Evolutionary conservation across 2,888 invertebrate genomes (phyloP).

Genomic region (Sesamia inferens): DNA sequence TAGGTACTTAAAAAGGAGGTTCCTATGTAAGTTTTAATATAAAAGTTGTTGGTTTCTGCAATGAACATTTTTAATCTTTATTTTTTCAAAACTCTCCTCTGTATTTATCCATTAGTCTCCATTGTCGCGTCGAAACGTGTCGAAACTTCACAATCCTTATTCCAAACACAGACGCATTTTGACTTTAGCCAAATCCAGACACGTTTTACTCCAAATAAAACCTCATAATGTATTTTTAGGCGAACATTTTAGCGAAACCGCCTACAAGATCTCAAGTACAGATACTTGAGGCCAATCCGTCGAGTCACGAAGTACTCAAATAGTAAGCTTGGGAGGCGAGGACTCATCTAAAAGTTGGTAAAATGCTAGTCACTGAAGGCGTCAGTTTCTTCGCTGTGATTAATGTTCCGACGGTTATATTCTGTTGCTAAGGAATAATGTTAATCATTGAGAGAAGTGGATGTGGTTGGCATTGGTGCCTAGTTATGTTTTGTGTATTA

Average conservation of each 20-base stretch:
- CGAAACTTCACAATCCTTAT: slow-evolving; percentile 12
- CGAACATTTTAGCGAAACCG: slow-evolving; percentile 40
- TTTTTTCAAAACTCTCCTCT: neutral
- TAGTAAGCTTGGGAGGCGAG: slow-evolving; percentile 46
- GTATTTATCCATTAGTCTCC: neutral
- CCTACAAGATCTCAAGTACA: slow-evolving; percentile 59
- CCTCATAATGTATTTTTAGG: slow-evolving; percentile 49
- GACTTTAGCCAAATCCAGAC: slow-evolving; percentile 3
- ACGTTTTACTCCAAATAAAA: slow-evolving; percentile 12
- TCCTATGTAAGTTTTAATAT: no score
- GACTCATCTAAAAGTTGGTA: slow-evolving; percentile 64
- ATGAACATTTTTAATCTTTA: no score
- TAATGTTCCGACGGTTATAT: slow-evolving; percentile 60
- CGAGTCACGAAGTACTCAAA: slow-evolving; percentile 63
- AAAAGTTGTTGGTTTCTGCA: no score
- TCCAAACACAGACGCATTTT: neutral
- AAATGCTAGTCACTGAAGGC: slow-evolving; percentile 60
- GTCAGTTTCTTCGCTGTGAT: slow-evolving; percentile 63
- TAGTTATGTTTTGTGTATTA: slow-evolving; percentile 1
- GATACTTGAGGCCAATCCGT: slow-evolving; percentile 48
- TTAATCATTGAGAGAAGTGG: slow-evolving; percentile 46
- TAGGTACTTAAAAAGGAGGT: no score
- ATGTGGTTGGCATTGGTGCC: slow-evolving; percentile 14
- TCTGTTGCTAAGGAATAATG: slow-evolving; percentile 55
- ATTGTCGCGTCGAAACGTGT: slow-evolving; percentile 20